Percentiles rank a stretch among this genome's conserved stretches.
Conservation (phyloP, 1,140 invertebrate species). For the Cotesia chilonis region DNA sequence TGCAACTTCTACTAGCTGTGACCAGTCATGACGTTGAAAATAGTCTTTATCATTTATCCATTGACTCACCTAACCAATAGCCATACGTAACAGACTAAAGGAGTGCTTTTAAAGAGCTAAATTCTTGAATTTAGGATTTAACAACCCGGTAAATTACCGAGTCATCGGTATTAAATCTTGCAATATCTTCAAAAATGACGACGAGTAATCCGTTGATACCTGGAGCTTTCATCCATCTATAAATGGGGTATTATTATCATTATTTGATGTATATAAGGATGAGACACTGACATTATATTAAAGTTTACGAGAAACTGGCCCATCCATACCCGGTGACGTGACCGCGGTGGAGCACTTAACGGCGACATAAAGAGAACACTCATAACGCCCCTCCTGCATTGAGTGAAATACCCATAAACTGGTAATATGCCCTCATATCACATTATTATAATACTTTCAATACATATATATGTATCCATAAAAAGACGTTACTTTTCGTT, state of each 20-base stretch:
- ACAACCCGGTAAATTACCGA: no score
- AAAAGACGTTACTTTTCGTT: slow-evolving; percentile 11
- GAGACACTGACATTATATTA: not conserved
- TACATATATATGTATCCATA: not conserved
- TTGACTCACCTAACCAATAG: slow-evolving; percentile 5
- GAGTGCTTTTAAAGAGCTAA: no score
- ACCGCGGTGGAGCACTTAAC: slow-evolving; percentile 6
- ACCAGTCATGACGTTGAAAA: slow-evolving; percentile 37
- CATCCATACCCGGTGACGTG: not conserved
- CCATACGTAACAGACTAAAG: not conserved
- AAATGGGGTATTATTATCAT: not conserved
- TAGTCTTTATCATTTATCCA: slow-evolving; percentile 23
- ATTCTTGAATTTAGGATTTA: no score
- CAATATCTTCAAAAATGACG: no score
- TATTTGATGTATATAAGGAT: not conserved
- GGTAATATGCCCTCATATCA: not conserved
- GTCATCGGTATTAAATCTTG: no score
- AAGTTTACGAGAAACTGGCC: not conserved
- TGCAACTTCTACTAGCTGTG: slow-evolving; percentile 24
- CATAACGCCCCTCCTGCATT: not conserved
- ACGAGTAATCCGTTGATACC: no score
- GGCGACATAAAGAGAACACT: slow-evolving; percentile 14
- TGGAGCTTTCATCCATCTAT: no score
- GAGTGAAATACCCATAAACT: slow-evolving; percentile 5
- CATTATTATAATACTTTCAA: slow-evolving; percentile 13